Base-by-base conservation (phyloP, 1,140 invertebrate species). In the Drosophila tristis region DNA sequence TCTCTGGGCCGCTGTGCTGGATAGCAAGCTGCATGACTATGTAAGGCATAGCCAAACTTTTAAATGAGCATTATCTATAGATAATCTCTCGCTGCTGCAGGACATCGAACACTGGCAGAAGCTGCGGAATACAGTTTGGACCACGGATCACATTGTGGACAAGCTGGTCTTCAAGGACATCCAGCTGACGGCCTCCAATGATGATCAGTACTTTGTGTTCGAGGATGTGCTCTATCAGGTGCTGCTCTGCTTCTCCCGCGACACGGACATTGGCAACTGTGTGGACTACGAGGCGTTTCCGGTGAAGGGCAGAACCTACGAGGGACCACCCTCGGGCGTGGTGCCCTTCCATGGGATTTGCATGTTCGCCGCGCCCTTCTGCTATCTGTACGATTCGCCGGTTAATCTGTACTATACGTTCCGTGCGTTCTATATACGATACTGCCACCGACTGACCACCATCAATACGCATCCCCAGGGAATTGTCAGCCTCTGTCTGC, bases 181-280 rank as follows among this genome's bases (percentile, higher is more conserved):
- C 4, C 97, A 98, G 92, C 92, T 99, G 43, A 99, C 98, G 9
- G 97, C 98, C 0, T 97, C 97, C 5, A 99, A 99, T 92, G 98
- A 99, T 91, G 98, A 99, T 91, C 98, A 99, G 90, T 99, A 99
- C 92, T 99, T 99, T 93, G 98, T 99, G 0, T 99, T 99, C 92
- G 98, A 99, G 93, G 98, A 99, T 92, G 95, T 98, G 43, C 93
- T 99, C 0, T 98, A 98, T 92, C 98, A 99, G 94, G 97, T 98
- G n/a, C 95, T 99, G 94, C 91, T 99, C 25, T 98, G 97, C 80
- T 99, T 99, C 92, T 98, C 97, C 13, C 94, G 98, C 61, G 98
- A 99, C 92, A 95, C 95, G 0, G 95, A 96, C 80, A 94, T 99
- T 11, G 93, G 97, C 64, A 93, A 93, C 35, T 92, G 93, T 25